phyloP scores from a whole-genome alignment of 2,888 invertebrate genomes.

The Nymphalis c-album region DNA sequence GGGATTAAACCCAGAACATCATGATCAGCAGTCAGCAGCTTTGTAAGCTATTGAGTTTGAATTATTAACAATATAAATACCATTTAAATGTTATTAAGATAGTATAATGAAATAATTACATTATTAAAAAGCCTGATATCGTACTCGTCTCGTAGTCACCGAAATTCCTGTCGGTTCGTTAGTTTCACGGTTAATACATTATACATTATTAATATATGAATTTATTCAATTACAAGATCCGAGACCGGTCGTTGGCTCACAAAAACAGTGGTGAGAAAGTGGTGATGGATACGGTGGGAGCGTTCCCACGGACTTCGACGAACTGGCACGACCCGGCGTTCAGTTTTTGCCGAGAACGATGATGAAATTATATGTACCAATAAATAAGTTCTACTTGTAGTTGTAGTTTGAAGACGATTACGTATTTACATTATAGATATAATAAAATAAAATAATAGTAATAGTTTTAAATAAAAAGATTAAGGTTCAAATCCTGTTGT shows the following conservation, averaged over 20 bases:
- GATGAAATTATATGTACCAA: slow-evolving; percentile 40
- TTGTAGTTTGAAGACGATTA: background rate
- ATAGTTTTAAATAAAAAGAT: too few relatives aligned
- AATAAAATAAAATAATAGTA: background rate
- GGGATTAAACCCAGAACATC: too few relatives aligned
- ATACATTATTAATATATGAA: slow-evolving; percentile 36
- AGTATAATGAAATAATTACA: too few relatives aligned
- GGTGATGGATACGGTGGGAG: slow-evolving; percentile 58
- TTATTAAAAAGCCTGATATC: background rate
- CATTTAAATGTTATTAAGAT: too few relatives aligned
- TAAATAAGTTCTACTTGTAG: background rate
- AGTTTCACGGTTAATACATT: slow-evolving; percentile 7
- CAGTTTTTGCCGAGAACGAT: slow-evolving; percentile 33
- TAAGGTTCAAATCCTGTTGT: too few relatives aligned
- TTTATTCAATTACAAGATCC: slow-evolving; percentile 39
- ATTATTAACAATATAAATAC: too few relatives aligned
- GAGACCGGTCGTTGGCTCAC: slow-evolving; percentile 46
- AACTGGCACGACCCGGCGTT: slow-evolving; percentile 34
- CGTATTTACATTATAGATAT: background rate
- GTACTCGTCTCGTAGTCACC: background rate
- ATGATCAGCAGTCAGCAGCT: too few relatives aligned
- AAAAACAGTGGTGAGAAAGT: slow-evolving; percentile 54
- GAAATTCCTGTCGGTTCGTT: background rate
- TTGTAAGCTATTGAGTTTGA: too few relatives aligned
- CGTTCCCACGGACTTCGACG: slow-evolving; percentile 56